phyloP scores from a whole-genome alignment of 2,113 vertebrate genomes.

The Ammospiza caudacuta region DNA sequence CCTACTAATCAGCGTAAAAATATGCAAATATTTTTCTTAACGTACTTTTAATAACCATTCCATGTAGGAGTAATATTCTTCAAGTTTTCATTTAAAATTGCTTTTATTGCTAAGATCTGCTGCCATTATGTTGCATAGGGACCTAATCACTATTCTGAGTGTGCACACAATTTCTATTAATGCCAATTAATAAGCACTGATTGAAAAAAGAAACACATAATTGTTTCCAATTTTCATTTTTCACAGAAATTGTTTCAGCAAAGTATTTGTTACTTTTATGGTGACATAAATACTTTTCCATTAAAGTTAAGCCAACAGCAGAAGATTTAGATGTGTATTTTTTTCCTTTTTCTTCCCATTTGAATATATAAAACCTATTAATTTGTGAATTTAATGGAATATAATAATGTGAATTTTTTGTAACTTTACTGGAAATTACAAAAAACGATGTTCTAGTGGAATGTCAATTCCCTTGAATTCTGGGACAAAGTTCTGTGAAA shows the following conservation, averaged over 20 bases:
- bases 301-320: neutral
- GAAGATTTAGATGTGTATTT: neutral
- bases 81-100: conserved; percentile 10
- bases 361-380: neutral
- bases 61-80: neutral
- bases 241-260: neutral
- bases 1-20: neutral
- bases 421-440: neutral
- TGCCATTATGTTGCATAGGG: neutral
- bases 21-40: neutral
- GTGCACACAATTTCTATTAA: neutral
- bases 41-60: neutral
- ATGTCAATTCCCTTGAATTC: neutral
- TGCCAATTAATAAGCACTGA: conserved; percentile 4
- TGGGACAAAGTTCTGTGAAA: neutral
- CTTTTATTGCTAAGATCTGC: neutral
- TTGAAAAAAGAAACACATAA: neutral
- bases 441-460: neutral
- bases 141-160: neutral
- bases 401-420: neutral
- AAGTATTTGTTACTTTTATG: neutral
- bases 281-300: neutral
- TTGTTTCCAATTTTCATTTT: conserved; percentile 13
- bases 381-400: neutral
- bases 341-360: neutral